Conservation (phyloP, 2,888 invertebrate genomes). For the Pterostichus madidus region DNA sequence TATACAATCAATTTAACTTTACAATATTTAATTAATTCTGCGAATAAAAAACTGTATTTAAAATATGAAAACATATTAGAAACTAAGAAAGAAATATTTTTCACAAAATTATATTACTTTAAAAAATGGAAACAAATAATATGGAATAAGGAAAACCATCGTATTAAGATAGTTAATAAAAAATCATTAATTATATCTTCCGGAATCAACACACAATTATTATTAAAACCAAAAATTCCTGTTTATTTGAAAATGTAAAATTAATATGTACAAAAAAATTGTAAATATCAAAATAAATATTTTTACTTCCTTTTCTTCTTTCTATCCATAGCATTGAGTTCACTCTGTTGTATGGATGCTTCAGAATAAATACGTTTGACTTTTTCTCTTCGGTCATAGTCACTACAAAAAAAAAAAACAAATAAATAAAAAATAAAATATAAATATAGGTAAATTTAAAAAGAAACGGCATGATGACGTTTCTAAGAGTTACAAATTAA, state of each 20-base stretch:
- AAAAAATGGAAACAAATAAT: slow-evolving; percentile 72
- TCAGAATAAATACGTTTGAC: slow-evolving; percentile 91
- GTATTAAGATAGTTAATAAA: neutral
- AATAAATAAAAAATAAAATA: slow-evolving; percentile 68
- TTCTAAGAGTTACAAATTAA: slow-evolving; percentile 5
- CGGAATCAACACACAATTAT: slow-evolving; percentile 69
- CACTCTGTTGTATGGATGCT: slow-evolving; percentile 90
- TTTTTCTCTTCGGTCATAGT: slow-evolving; percentile 88
- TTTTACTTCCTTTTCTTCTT: slow-evolving; percentile 76
- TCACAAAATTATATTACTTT: slow-evolving; percentile 71
- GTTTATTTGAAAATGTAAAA: slow-evolving; percentile 68
- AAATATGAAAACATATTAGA: slow-evolving; percentile 67
- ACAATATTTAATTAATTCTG: slow-evolving; percentile 69
- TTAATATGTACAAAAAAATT: slow-evolving; percentile 70
- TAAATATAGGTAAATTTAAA: no score
- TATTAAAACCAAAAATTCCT: slow-evolving; percentile 71
- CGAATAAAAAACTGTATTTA: slow-evolving; percentile 69
- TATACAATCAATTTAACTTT: slow-evolving; percentile 70
- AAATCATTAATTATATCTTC: neutral
- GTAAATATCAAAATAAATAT: slow-evolving; percentile 32
- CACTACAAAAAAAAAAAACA: slow-evolving; percentile 80
- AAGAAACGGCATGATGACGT: neutral
- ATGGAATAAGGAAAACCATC: slow-evolving; percentile 65
- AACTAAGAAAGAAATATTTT: slow-evolving; percentile 68
- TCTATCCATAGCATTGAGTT: slow-evolving; percentile 86